phyloP scores from a whole-genome alignment of 2,888 invertebrate species.

The Ornithoptera priamus region DNA sequence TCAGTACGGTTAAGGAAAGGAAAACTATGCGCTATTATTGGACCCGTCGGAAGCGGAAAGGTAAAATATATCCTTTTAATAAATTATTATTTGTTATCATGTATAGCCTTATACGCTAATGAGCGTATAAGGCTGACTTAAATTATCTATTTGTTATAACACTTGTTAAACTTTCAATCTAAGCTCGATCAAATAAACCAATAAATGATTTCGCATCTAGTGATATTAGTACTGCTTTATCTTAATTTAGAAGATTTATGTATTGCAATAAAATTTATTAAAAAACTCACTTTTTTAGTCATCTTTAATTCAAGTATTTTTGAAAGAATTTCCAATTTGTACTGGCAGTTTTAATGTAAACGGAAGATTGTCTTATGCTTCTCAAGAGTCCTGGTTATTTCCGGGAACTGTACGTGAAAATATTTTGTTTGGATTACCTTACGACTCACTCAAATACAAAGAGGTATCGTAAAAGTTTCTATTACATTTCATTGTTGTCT shows the following conservation, averaged over 20 bases:
- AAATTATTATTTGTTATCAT: no score
- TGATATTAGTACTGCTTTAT: not conserved
- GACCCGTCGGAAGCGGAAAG: constrained; percentile 93
- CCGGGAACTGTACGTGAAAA: constrained; percentile 89
- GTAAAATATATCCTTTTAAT: constrained; percentile 40
- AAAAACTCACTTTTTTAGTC: constrained; percentile 59
- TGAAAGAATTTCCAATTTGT: constrained; percentile 83
- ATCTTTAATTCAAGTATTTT: constrained; percentile 83
- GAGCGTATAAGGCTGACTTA: no score
- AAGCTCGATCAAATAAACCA: no score
- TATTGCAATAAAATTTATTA: not conserved
- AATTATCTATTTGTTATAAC: no score
- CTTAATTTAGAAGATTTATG: not conserved
- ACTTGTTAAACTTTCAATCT: no score
- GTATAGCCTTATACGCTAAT: no score
- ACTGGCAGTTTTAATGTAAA: constrained; percentile 81
- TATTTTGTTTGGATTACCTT: constrained; percentile 87
- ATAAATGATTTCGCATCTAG: not conserved
- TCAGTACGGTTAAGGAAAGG: constrained; percentile 79
- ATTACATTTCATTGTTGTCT: not conserved
- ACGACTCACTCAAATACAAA: constrained; percentile 82
- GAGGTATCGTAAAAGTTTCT: constrained; percentile 54
- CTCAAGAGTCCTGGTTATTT: constrained; percentile 93
- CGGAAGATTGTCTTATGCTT: constrained; percentile 86
- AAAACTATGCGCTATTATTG: constrained; percentile 88